Evolutionary conservation across 1,140 invertebrate species (phyloP), one percentile per base, ranked within the genome.

Genomic region (Meloidogyne exigua): DNA sequence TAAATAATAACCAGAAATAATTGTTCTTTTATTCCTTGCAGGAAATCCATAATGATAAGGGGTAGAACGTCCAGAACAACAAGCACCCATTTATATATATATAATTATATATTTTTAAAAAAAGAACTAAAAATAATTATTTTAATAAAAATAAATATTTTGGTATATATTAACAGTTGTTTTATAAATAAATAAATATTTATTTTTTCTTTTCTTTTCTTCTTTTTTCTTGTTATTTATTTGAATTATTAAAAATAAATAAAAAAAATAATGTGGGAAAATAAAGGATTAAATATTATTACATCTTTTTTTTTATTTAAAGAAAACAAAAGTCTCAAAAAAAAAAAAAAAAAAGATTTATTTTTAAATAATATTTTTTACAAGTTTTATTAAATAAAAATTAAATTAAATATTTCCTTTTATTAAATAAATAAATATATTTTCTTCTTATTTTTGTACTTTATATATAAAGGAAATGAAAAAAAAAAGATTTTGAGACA

Each of bases 81-180:
- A 63, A n/a, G 72, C 21, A 65, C 72, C 72, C 72, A 73, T 73
- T 72, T 71, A n/a, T 7, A 25, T 32, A 25, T 25, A n/a, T 68
- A 15, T 12, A 70, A 26, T 15, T 49, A n/a, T 57, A n/a, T 57
- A 15, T 57, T 57, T 18, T n/a, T 18, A 4, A 57, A n/a, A 57
- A 49, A n/a, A n/a, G n/a, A n/a, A n/a, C n/a, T n/a, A n/a, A n/a
- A 18, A 49, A 49, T 49, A 49, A 18, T 49, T 18, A 49, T 18
- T 3, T 18, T 18, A 49, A 4, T 18, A 49, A 18, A 49, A 49
- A 12, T 49, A 18, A 49, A 18, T 13, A 49, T 18, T 18, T 18
- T 49, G 3, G 18, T 57, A n/a, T 57, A 5, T 57, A 57, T 32
- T 32, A 32, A 32, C 28, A 32, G 7, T 32, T 32, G 28, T 32